These are phyloP conservation scores for Zootoca vivipara DNA, from an alignment of 2,113 vertebrate genomes.

Conservation along the genomic window DNA sequence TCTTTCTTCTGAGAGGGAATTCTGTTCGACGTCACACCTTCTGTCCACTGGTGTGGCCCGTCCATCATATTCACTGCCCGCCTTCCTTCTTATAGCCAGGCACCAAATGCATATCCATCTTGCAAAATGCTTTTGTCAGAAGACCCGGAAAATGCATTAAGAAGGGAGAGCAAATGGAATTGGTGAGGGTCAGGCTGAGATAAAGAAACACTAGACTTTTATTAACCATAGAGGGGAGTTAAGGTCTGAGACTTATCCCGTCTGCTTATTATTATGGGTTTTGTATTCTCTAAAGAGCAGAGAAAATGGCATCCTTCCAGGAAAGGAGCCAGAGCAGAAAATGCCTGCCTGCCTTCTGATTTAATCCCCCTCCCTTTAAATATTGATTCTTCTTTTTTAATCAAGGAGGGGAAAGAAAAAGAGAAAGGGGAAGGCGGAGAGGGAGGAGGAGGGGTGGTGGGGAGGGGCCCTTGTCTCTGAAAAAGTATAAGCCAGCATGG, in stretches of 20 bases:
- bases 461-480: neutral
- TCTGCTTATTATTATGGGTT: neutral
- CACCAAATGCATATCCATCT: neutral
- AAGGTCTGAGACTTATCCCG: neutral
- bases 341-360: neutral
- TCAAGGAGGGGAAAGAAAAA: neutral
- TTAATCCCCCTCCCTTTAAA: neutral
- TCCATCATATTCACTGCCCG: accelerated
- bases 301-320: neutral
- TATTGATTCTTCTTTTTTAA: conserved; percentile 28
- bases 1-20: neutral
- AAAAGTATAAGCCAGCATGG: neutral
- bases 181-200: neutral
- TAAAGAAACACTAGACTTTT: neutral
- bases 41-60: accelerated
- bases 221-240: accelerated
- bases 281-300: neutral
- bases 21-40: neutral
- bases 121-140: conserved; percentile 23
- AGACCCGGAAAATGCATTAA: neutral
- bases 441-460: neutral
- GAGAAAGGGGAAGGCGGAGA: neutral
- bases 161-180: neutral
- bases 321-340: conserved; percentile 11
- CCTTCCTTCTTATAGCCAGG: neutral